Percentiles rank a stretch among this genome's conserved stretches.
These are phyloP conservation scores for Diplodus sargus DNA, from an alignment of 2,797 vertebrate species.

Conservation along the genomic window DNA sequence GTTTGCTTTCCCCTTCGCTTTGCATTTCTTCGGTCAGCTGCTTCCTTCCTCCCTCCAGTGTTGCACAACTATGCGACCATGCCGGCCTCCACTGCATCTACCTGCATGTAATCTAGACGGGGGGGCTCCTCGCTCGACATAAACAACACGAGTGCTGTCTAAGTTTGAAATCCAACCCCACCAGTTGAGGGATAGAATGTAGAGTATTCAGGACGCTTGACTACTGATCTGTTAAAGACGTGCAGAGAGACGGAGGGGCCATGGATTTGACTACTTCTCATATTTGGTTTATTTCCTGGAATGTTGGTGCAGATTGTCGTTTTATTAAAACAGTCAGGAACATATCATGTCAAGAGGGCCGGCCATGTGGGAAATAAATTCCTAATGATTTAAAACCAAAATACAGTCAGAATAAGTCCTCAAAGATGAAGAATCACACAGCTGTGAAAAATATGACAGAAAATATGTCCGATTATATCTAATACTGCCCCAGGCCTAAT, in stretches of 20 bases:
- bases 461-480: no score
- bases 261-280: not conserved
- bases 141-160: conserved; percentile 24
- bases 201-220: conserved; percentile 25
- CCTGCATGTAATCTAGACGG: conserved; percentile 1
- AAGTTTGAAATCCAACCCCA: conserved; percentile 37
- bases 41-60: conserved; percentile 55
- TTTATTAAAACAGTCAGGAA: not conserved
- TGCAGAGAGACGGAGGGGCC: conserved; percentile 1
- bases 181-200: conserved; percentile 25
- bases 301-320: not conserved
- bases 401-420: no score
- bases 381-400: no score
- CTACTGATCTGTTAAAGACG: conserved; percentile 6
- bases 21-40: conserved; percentile 46
- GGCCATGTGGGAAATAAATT: no score
- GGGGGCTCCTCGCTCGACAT: conserved; percentile 2
- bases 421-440: no score
- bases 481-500: no score
- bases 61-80: conserved; percentile 39
- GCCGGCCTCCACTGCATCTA: conserved; percentile 6
- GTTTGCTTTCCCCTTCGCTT: conserved; percentile 46
- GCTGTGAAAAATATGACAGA: no score
- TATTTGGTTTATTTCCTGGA: not conserved
- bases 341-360: not conserved